Base-by-base conservation (phyloP, 2,797 vertebrate genomes). In the Macrochelys suwanniensis region DNA sequence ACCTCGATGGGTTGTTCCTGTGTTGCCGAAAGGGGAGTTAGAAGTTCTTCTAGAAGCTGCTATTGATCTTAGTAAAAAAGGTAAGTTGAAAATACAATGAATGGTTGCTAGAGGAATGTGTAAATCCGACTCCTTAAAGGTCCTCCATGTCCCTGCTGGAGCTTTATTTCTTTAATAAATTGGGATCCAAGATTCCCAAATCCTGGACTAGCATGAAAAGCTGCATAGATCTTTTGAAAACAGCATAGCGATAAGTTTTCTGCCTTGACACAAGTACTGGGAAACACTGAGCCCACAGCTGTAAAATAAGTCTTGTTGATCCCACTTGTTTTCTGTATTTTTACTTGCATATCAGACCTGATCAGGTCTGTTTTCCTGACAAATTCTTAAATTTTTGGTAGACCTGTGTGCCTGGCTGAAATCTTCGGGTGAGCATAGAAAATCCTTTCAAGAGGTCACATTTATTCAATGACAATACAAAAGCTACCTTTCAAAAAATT, bases 31-130 rank as follows among this genome's bases (percentile, higher is more conserved):
- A 98, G 99, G 99, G 98, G 99, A 99, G 98, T 99, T 99, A 98
- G 99, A 99, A 99, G 99, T 99, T 98, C 99, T 99, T 98, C 99
- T 99, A 98, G 99, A 99, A 99, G 99, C 99, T 99, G 99, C 99
- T 99, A 99, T 99, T 98, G 99, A 99, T 98, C 99, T 99, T 98
- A 99, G 99, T 99, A 99, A 99, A 99, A 99, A 99, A 99, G 99
- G 99, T 99, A 98, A 96, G 97, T 89, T 92, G 88, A 92, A 85
- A 65, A 91, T 80, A 47, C 26, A 79, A 23, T 90, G 82, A 80
- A 23, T 53, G 47, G 25, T 95, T 95, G 78, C 37, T 89, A n/a
- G 42, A 80, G 19, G 68, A 65, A 12, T 80, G 13, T 42, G 9
- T 85, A 5, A 89, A 42, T 17, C 33, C 91, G 89, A 23, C 42